These are phyloP conservation scores for Drosophila seguyi DNA, from an alignment of 1,140 invertebrate species.

Conservation along the genomic window DNA sequence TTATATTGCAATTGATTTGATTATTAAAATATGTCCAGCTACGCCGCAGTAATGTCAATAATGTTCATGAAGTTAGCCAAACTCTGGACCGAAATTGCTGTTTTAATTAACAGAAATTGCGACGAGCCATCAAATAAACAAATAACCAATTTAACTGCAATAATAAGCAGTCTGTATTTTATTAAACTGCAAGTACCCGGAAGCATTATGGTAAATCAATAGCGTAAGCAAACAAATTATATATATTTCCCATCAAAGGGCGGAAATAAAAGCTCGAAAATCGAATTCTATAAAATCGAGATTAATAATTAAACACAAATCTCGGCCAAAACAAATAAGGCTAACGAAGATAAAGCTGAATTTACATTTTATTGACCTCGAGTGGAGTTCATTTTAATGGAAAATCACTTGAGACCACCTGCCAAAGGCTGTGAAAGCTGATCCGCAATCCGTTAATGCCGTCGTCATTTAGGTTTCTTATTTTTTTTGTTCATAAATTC, in stretches of 20 bases:
- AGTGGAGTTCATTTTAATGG: neutral
- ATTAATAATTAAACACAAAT: conserved; percentile 60
- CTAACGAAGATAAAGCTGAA: conserved; percentile 9
- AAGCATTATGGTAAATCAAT: conserved; percentile 34
- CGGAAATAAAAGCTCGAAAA: conserved; percentile 26
- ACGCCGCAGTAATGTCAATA: conserved; percentile 13
- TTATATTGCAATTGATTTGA: conserved; percentile 65
- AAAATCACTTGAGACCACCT: conserved; percentile 29
- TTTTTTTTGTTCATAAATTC: conserved; percentile 52
- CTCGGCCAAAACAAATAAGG: conserved; percentile 18
- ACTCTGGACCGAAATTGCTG: conserved; percentile 24
- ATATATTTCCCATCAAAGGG: conserved; percentile 34
- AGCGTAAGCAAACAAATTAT: conserved; percentile 46
- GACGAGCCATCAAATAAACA: conserved; percentile 30
- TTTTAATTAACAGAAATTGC: conserved; percentile 67
- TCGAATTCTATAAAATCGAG: conserved; percentile 36
- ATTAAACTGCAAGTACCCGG: conserved; percentile 11
- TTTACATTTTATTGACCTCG: conserved; percentile 2
- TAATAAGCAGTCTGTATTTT: conserved; percentile 38
- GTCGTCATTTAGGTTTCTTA: conserved; percentile 1
- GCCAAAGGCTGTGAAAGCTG: conserved; percentile 64
- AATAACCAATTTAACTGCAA: conserved; percentile 60
- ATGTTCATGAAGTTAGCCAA: conserved; percentile 31
- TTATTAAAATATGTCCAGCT: conserved; percentile 41
- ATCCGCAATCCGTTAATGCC: conserved; percentile 54